Conservation (phyloP, 2,888 invertebrate genomes). For the Watsonalla binaria region DNA sequence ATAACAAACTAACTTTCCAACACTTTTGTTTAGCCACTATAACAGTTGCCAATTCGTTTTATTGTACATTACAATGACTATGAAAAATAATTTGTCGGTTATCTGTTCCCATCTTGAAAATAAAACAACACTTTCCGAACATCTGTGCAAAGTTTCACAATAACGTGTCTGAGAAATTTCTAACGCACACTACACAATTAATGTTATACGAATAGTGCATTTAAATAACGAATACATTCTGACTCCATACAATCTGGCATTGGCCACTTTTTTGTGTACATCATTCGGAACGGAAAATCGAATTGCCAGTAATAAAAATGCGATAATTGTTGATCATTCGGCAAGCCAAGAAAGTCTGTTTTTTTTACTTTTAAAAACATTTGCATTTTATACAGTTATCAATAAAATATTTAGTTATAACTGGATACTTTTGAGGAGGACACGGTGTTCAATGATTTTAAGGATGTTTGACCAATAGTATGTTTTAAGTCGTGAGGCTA, state of each 20-base stretch:
- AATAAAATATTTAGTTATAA: background rate
- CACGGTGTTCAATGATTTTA: background rate
- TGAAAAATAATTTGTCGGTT: conserved; percentile 3
- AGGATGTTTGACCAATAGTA: background rate
- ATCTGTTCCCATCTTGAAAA: conserved; percentile 10
- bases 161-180: no score
- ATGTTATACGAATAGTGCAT: no score
- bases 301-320: conserved; percentile 41
- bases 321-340: conserved; percentile 27
- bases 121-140: conserved; percentile 15
- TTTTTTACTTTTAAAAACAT: conserved; percentile 4
- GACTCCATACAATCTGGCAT: background rate
- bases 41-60: no score
- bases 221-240: no score
- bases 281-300: conserved; percentile 31
- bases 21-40: no score
- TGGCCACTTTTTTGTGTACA: conserved; percentile 18
- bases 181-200: no score
- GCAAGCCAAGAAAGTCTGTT: conserved; percentile 20
- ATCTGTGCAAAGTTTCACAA: conserved; percentile 20
- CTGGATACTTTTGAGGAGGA: background rate
- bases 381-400: background rate
- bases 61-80: no score
- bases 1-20: no score
- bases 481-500: background rate